Conservation (phyloP, 2,797 vertebrate species). For the Pyrocephalus nanus region DNA sequence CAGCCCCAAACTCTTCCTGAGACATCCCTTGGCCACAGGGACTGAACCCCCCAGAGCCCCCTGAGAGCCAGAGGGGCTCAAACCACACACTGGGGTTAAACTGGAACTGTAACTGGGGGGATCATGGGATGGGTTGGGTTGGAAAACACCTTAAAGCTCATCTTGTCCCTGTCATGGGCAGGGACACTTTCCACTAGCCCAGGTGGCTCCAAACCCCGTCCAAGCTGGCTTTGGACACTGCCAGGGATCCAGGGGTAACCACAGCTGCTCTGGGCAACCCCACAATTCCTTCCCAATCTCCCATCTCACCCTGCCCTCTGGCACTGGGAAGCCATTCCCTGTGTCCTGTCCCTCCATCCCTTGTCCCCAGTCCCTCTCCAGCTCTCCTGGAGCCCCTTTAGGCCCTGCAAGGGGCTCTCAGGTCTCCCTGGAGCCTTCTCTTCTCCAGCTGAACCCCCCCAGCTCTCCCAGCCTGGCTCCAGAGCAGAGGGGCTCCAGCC, state of each 20-base stretch:
- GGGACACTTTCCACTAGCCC: too few relatives aligned
- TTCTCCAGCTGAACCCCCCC: neutral
- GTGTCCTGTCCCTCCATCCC: neutral
- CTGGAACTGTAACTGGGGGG: too few relatives aligned
- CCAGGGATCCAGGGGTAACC: too few relatives aligned
- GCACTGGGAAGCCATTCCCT: neutral
- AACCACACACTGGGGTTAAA: too few relatives aligned
- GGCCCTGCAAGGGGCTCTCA: neutral
- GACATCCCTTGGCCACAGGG: fast-evolving
- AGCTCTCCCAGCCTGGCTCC: neutral
- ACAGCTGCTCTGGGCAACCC: too few relatives aligned
- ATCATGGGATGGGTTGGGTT: too few relatives aligned
- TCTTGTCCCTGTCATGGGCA: too few relatives aligned
- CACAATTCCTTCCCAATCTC: neutral
- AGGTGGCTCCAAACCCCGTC: too few relatives aligned
- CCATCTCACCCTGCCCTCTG: neutral
- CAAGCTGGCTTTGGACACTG: too few relatives aligned
- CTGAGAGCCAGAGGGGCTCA: too few relatives aligned
- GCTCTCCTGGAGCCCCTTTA: neutral
- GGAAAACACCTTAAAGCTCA: too few relatives aligned
- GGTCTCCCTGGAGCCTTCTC: neutral
- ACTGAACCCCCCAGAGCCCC: too few relatives aligned
- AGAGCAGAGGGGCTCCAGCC: neutral
- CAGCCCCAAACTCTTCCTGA: neutral
- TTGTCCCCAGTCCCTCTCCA: neutral